Evolutionary conservation across 1,140 invertebrate genomes (phyloP).

Genomic region (Drosophila ficusphila): DNA sequence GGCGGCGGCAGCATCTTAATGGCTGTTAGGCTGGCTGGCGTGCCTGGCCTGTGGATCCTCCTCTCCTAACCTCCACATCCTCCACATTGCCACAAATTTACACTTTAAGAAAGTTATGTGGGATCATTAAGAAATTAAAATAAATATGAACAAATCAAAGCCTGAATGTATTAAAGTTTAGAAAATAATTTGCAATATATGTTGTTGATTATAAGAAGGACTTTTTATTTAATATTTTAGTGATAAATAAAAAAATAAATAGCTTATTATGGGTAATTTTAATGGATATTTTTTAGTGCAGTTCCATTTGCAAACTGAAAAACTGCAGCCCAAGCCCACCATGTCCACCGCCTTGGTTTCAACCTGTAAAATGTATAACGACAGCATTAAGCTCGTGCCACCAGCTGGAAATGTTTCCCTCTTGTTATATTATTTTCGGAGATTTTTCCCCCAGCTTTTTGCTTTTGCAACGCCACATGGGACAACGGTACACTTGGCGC

Average conservation of each 20-base stretch:
- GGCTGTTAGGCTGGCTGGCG: constrained; percentile 59
- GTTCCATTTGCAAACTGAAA: neutral
- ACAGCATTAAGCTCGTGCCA: constrained; percentile 83
- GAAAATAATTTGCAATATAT: too few relatives aligned
- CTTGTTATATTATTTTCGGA: constrained; percentile 15
- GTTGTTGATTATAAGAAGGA: too few relatives aligned
- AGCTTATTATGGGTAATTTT: neutral
- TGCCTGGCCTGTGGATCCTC: constrained; percentile 41
- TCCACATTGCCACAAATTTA: constrained; percentile 2
- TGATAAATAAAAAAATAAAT: too few relatives aligned
- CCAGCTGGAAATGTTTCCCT: constrained; percentile 62
- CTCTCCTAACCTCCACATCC: constrained; percentile 11
- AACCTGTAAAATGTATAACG: constrained; percentile 82
- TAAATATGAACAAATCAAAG: too few relatives aligned
- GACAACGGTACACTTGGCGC: constrained; percentile 71
- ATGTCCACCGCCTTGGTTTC: constrained; percentile 41
- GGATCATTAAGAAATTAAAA: neutral
- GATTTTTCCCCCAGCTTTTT: neutral
- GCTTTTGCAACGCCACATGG: constrained; percentile 63
- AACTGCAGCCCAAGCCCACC: constrained; percentile 26
- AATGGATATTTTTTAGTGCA: constrained; percentile 4
- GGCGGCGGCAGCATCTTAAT: constrained; percentile 54
- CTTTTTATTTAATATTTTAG: too few relatives aligned
- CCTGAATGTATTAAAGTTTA: too few relatives aligned
- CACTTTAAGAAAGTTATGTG: neutral